A percentile compares a stretch with the other conserved stretches of the same genome.
Evolutionary conservation across 2,797 vertebrate species (phyloP).

Genomic region (Geotrypetes seraphini): DNA sequence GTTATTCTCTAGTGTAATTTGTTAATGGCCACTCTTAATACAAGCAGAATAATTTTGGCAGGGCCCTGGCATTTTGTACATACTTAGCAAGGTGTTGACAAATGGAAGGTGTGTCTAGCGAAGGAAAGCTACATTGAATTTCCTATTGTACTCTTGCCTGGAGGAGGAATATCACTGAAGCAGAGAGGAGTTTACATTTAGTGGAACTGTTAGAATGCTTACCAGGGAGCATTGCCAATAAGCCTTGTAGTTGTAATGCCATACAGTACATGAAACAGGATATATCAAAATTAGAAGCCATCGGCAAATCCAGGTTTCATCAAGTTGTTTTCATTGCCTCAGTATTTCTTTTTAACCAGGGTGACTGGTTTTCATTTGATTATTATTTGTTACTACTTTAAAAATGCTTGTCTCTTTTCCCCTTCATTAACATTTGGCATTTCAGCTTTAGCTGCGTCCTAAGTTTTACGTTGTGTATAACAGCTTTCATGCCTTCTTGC

Average conservation of each 20-base stretch:
- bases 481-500: conserved; percentile 17
- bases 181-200: conserved; percentile 12
- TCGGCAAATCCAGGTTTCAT: conserved; percentile 5
- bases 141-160: conserved; percentile 17
- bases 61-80: conserved; percentile 28
- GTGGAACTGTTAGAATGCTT: conserved; percentile 18
- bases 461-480: conserved; percentile 16
- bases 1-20: conserved; percentile 47
- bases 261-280: conserved; percentile 6
- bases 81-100: conserved; percentile 39
- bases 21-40: conserved; percentile 34
- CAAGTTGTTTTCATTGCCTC: conserved; percentile 1
- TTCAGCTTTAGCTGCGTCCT: conserved; percentile 15
- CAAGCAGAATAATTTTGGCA: conserved; percentile 27
- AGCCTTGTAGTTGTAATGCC: conserved; percentile 3
- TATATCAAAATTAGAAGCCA: neutral
- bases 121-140: conserved; percentile 43
- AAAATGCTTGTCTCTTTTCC: conserved; percentile 7
- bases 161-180: conserved; percentile 38
- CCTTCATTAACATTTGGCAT: conserved; percentile 19
- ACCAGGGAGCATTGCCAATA: conserved; percentile 1
- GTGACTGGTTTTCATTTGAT: neutral
- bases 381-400: conserved; percentile 6
- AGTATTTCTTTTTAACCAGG: neutral
- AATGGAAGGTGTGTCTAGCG: conserved; percentile 26